Conservation (phyloP, 2,113 vertebrate species). For the Gobius niger region DNA sequence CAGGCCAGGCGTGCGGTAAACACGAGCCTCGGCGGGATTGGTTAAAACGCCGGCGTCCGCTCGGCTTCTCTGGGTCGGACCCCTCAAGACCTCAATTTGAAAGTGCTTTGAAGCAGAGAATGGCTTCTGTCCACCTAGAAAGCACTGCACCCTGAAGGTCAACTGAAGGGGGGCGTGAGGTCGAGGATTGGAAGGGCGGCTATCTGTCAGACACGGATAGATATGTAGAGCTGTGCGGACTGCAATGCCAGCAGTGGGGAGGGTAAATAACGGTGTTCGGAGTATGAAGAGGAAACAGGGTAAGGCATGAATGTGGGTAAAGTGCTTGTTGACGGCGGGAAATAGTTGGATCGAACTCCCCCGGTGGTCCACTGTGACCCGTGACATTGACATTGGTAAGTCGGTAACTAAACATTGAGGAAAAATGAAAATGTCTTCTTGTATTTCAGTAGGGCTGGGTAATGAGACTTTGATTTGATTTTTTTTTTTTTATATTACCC, state of each 20-base stretch:
- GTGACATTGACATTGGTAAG: too few species aligned
- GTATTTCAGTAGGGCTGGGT: too few species aligned
- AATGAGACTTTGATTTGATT: too few species aligned
- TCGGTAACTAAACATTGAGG: too few species aligned
- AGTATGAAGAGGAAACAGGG: background rate
- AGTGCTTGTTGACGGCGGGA: too few species aligned
- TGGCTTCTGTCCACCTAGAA: slow-evolving; percentile 60
- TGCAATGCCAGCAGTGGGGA: slow-evolving; percentile 14
- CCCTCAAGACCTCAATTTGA: slow-evolving; percentile 70
- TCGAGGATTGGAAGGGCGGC: slow-evolving; percentile 21
- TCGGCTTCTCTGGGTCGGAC: slow-evolving; percentile 39
- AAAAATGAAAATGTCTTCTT: too few species aligned
- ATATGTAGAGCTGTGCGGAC: slow-evolving; percentile 35
- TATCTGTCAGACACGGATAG: slow-evolving; percentile 50
- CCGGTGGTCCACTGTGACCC: too few species aligned
- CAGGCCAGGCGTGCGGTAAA: slow-evolving; percentile 13
- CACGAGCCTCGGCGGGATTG: slow-evolving; percentile 22
- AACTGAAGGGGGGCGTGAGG: slow-evolving; percentile 45
- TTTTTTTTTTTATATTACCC: too few species aligned
- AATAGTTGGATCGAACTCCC: too few species aligned
- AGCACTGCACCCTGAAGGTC: slow-evolving; percentile 54
- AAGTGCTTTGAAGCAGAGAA: slow-evolving; percentile 69
- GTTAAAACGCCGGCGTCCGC: slow-evolving; percentile 26
- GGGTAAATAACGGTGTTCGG: slow-evolving; percentile 19
- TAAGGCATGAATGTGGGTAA: too few species aligned